These are phyloP conservation scores for Heliopora coerulea DNA, from an alignment of 92 coral and sea anemone species.

Conservation along the genomic window DNA sequence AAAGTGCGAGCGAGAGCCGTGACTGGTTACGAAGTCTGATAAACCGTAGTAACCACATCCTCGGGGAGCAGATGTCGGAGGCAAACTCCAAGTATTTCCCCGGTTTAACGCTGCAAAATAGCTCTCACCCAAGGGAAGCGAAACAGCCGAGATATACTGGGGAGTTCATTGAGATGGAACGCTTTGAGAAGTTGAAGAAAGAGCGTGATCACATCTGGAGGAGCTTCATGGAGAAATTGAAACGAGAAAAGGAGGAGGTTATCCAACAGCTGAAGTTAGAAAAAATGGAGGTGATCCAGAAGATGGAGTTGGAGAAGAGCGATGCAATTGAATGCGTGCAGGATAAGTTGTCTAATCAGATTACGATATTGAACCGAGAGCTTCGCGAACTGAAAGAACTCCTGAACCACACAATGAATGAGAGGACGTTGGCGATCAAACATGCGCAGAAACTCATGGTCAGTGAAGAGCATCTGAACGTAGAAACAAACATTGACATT, in stretches of 20 bases:
- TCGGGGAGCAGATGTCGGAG: conserved; percentile 43
- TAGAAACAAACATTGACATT: not conserved
- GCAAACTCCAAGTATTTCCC: conserved; percentile 32
- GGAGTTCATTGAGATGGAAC: conserved; percentile 32
- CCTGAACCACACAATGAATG: conserved; percentile 38
- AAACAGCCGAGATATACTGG: conserved; percentile 11
- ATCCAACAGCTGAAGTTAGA: conserved; percentile 64
- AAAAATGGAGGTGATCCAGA: conserved; percentile 32
- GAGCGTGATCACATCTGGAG: conserved; percentile 69
- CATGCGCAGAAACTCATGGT: conserved; percentile 44
- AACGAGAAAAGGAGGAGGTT: conserved; percentile 66
- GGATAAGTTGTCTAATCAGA: conserved; percentile 37
- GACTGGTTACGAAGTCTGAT: conserved; percentile 42
- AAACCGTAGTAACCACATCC: conserved; percentile 23
- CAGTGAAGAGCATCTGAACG: not conserved
- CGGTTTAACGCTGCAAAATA: conserved; percentile 19
- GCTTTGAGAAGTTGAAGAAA: conserved; percentile 40
- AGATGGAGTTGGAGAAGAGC: conserved; percentile 37
- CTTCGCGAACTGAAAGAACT: conserved; percentile 38
- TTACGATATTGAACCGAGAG: conserved; percentile 38
- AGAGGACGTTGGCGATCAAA: conserved; percentile 30
- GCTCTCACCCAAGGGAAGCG: not conserved
- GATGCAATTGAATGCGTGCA: conserved; percentile 31
- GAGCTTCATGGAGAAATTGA: conserved; percentile 66
- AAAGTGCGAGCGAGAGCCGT: not conserved